phyloP scores from a whole-genome alignment of 2,113 vertebrate genomes.

The Poecilia latipinna region DNA sequence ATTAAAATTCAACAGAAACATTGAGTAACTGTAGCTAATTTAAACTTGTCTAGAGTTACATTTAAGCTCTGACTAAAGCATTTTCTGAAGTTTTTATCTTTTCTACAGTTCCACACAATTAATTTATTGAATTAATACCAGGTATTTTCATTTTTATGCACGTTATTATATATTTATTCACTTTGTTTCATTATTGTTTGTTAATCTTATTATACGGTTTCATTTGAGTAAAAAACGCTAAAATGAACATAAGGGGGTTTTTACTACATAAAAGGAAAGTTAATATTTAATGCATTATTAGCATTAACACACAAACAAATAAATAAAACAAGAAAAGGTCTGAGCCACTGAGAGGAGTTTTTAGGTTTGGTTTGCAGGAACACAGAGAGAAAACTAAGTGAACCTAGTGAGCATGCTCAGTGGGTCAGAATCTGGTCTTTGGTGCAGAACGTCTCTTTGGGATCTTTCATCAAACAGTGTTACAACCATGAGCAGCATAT shows the following conservation, averaged over 20 bases:
- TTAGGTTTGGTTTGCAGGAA: no score
- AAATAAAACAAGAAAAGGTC: background rate
- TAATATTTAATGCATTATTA: background rate
- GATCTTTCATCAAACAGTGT: constrained; percentile 25
- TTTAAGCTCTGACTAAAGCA: no score
- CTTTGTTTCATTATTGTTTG: background rate
- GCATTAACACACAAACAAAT: background rate
- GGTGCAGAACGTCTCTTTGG: constrained; percentile 32
- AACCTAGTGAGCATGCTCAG: background rate
- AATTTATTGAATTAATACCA: no score
- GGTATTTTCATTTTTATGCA: no score
- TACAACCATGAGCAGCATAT: background rate
- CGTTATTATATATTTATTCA: background rate
- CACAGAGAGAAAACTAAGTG: background rate
- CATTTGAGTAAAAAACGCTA: no score
- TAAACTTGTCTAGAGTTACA: no score
- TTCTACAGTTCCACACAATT: no score
- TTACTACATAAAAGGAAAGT: no score
- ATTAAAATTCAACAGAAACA: no score
- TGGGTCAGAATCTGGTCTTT: background rate
- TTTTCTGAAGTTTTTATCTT: no score
- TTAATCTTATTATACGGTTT: background rate
- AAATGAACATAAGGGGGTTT: no score
- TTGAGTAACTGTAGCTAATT: no score
- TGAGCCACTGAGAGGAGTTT: background rate